phyloP scores from a whole-genome alignment of 2,797 vertebrate genomes.

The Parauchenoglanis ngamensis region DNA sequence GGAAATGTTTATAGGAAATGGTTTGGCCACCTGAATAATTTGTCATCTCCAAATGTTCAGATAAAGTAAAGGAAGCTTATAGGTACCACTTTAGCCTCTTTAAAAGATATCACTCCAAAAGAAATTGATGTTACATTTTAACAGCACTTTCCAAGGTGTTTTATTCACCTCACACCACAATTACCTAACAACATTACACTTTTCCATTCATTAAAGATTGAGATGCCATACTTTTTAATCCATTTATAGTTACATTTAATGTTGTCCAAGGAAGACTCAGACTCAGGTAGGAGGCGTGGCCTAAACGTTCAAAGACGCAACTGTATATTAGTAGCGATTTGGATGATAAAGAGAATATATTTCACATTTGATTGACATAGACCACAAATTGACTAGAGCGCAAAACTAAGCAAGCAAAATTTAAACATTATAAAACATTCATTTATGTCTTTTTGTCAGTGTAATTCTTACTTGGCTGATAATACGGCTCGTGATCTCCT shows the following conservation, averaged over 20 bases:
- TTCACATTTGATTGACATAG: not conserved
- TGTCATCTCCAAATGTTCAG: not conserved
- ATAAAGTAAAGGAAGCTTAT: not conserved
- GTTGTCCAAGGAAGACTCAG: not conserved
- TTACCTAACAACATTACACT: not conserved
- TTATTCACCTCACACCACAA: not conserved
- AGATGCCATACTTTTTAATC: not conserved
- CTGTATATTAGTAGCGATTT: not conserved
- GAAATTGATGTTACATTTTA: not conserved
- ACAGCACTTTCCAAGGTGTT: not conserved
- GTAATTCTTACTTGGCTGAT: not conserved
- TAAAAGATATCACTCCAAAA: too few species aligned
- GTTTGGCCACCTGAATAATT: too few species aligned
- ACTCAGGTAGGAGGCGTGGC: not conserved
- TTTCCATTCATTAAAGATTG: not conserved
- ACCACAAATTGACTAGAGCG: not conserved
- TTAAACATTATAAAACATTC: not conserved
- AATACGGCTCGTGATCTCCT: not conserved
- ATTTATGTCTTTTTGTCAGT: not conserved
- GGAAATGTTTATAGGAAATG: too few species aligned
- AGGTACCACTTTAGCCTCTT: not conserved
- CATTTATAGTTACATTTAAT: not conserved
- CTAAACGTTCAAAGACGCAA: not conserved
- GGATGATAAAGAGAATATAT: not conserved
- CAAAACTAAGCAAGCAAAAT: not conserved